A percentile compares a stretch with the other conserved stretches of the same genome.
Conservation (phyloP, 2,888 invertebrate genomes). For the Hipparchia sbordonii region DNA sequence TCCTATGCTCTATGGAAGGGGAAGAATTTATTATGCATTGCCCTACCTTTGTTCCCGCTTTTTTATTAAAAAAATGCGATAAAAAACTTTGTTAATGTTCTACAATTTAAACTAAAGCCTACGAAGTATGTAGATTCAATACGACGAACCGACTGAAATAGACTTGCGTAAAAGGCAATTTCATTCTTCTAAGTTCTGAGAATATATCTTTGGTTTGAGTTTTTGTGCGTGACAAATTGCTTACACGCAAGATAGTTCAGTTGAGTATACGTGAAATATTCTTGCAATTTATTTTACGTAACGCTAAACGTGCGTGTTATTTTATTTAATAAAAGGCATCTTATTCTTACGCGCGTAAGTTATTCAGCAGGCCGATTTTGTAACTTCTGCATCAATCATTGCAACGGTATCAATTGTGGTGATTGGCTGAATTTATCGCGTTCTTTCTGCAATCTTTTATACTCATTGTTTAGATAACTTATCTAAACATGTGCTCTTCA, state of each 20-base stretch:
- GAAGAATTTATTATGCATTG: slow-evolving; percentile 16
- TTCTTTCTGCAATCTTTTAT: too few relatives aligned
- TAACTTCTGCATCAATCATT: too few relatives aligned
- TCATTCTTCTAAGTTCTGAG: not conserved
- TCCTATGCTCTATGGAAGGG: slow-evolving; percentile 13
- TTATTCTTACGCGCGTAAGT: not conserved
- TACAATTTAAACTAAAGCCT: too few relatives aligned
- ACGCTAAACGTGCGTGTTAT: slow-evolving; percentile 1
- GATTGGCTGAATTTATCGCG: too few relatives aligned
- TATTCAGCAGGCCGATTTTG: too few relatives aligned
- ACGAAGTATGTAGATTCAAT: too few relatives aligned
- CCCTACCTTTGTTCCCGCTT: slow-evolving; percentile 4
- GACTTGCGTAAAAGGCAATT: too few relatives aligned
- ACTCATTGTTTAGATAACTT: slow-evolving; percentile 42
- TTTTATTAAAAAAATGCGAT: not conserved
- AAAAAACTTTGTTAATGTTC: too few relatives aligned
- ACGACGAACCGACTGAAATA: too few relatives aligned
- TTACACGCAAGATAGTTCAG: not conserved
- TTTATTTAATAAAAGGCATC: not conserved
- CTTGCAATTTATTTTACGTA: slow-evolving; percentile 14
- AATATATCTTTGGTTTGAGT: not conserved
- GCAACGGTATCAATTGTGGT: too few relatives aligned
- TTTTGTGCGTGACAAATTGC: slow-evolving; percentile 4
- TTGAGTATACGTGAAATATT: slow-evolving; percentile 11
- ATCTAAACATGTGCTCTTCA: slow-evolving; percentile 44